phyloP scores from a whole-genome alignment of 2,113 vertebrate species.

The Hyperopisus bebe region DNA sequence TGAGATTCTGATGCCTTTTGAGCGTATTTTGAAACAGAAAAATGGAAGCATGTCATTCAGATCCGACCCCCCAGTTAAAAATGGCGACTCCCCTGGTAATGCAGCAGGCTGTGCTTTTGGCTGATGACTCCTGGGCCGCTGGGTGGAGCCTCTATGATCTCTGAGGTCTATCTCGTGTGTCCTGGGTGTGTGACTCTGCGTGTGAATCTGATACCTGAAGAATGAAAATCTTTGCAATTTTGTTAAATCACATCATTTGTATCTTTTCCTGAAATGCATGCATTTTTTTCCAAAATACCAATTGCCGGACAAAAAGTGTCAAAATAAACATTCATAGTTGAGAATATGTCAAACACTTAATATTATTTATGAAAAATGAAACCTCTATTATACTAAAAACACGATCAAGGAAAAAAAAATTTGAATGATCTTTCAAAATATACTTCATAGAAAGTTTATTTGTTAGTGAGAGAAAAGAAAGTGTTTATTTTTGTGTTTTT shows the following conservation, averaged over 20 bases:
- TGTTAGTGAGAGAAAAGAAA: background rate
- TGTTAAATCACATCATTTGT: background rate
- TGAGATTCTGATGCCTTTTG: background rate
- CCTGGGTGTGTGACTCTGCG: background rate
- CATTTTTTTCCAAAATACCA: background rate
- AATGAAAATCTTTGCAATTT: background rate
- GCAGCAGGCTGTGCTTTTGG: background rate
- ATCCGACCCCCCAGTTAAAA: background rate
- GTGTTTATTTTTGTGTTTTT: background rate
- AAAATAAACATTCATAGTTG: background rate
- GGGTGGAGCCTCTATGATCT: background rate
- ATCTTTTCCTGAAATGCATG: background rate
- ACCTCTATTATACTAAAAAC: background rate
- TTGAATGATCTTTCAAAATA: background rate
- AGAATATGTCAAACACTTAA: background rate
- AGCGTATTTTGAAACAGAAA: background rate
- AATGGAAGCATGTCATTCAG: background rate
- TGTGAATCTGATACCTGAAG: background rate
- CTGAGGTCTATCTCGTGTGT: background rate
- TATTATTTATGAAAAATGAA: background rate
- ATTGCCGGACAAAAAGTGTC: background rate
- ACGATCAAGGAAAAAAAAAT: background rate
- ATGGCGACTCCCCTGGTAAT: background rate
- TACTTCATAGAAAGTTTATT: background rate
- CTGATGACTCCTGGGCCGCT: background rate